phyloP scores from a whole-genome alignment of 1,140 invertebrate species.

The Drosophila kurseongensis region DNA sequence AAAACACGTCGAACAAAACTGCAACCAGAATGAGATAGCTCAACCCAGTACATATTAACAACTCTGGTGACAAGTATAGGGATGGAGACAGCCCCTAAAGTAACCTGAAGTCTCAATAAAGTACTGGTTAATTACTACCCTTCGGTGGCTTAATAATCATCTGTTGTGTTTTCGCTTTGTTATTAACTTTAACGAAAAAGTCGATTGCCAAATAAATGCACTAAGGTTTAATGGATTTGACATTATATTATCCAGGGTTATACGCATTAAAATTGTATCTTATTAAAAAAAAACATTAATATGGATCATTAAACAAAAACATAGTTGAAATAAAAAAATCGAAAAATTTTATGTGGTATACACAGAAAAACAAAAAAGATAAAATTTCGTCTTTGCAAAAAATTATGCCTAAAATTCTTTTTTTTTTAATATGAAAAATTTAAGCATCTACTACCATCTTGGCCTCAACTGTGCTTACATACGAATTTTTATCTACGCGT shows the following conservation, averaged over 20 bases:
- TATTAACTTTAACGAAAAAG: too few relatives aligned
- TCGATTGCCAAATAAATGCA: too few relatives aligned
- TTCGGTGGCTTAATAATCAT: neutral
- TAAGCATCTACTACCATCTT: neutral
- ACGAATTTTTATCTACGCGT: constrained; percentile 23
- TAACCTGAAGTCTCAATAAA: constrained; percentile 6
- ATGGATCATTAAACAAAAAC: too few relatives aligned
- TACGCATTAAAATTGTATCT: too few relatives aligned
- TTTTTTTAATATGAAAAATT: too few relatives aligned
- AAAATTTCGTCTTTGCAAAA: too few relatives aligned
- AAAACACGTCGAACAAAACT: constrained; percentile 59
- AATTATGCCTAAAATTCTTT: too few relatives aligned
- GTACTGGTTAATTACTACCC: neutral
- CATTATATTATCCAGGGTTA: neutral
- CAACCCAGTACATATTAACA: constrained; percentile 23
- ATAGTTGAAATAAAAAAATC: too few relatives aligned
- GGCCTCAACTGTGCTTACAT: constrained; percentile 7
- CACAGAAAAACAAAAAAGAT: too few relatives aligned
- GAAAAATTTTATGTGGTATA: too few relatives aligned
- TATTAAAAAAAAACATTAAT: too few relatives aligned
- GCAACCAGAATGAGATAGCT: constrained; percentile 35
- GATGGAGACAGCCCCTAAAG: neutral
- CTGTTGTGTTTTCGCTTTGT: neutral
- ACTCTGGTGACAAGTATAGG: constrained; percentile 9
- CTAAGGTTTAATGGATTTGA: too few relatives aligned